Evolutionary conservation across 2,113 vertebrate species (phyloP), one percentile per base, ranked within the genome.

Genomic region (Thamnaconus septentrionalis): DNA sequence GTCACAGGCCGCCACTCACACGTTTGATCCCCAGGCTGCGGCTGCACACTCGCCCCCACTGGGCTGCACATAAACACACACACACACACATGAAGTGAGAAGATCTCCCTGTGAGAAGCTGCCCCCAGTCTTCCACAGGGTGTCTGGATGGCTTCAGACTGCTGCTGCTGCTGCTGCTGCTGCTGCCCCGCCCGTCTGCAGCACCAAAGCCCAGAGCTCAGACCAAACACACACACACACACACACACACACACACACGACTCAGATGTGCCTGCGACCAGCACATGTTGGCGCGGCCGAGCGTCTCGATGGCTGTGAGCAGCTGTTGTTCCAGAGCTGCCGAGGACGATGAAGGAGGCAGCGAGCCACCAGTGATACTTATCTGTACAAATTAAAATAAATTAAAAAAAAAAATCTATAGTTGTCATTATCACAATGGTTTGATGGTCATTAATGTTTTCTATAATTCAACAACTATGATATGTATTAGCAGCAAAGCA

Each of bases 11-110:
- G 62, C 48, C 70, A 66, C 77, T 53, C 7, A 73, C 73, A 59
- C 50, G 74, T 89, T 85, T 90, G 85, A 88, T 88, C 81, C 70
- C 70, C 10, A 72, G 60, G 61, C 64, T 65, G 71, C n/a, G 9
- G 56, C 60, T 73, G 71, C 18, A 57, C 45, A 61, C 8, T 47
- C 3, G 46, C 6, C 46, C 46, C 9, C 3, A 10, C 8, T 10
- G 47, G 47, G 11, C 11, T 6, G 7, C 47, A 48, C 47, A 48
- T 48, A 48, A 9, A 48, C 11, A 48, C 11, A 48, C 11, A 31
- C 18, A 31, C 18, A 31, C 18, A 31, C 18, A 31, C 18, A 31
- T 2, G 18, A 31, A 31, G 18, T 31, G 18, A 31, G 8, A 50
- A 50, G 4, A 50, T 50, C 9, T 50, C 9, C 11, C 8, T 48